Percentiles rank a stretch among this genome's conserved stretches.
Conservation (phyloP, 2,113 vertebrate species). For the Mobula birostris region DNA sequence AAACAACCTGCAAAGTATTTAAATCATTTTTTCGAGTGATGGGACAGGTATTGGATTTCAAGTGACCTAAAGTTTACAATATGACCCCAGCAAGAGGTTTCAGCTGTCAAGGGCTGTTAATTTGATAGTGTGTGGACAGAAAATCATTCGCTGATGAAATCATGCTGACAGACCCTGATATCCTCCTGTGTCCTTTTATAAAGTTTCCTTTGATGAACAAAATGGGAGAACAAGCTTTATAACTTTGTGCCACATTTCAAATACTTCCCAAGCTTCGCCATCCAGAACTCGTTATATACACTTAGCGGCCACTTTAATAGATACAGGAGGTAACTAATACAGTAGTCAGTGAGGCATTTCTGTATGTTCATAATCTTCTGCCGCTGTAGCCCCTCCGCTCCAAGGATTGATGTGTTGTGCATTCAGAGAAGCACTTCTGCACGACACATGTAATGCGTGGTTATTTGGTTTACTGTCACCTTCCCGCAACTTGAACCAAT, state of each 20-base stretch:
- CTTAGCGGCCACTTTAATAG: too few relatives aligned
- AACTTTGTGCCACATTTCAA: not conserved
- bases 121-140: not conserved
- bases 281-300: not conserved
- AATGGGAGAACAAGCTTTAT: not conserved
- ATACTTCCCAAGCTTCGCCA: not conserved
- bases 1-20: not conserved
- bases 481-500: too few relatives aligned
- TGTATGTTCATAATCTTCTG: too few relatives aligned
- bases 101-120: constrained; percentile 30
- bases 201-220: constrained; percentile 11
- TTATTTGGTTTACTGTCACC: too few relatives aligned
- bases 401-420: too few relatives aligned
- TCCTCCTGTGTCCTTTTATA: constrained; percentile 33
- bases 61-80: constrained; percentile 11
- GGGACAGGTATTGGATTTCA: constrained; percentile 25
- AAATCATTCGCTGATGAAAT: constrained; percentile 4
- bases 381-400: too few relatives aligned
- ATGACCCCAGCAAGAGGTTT: constrained; percentile 1
- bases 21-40: not conserved
- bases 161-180: not conserved
- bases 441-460: too few relatives aligned
- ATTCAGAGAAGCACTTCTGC: too few relatives aligned
- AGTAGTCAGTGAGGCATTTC: too few relatives aligned
- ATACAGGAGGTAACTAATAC: too few relatives aligned